Evolutionary conservation across 2,888 invertebrate genomes (phyloP).

Genomic region (Trachelus troglodyta): DNA sequence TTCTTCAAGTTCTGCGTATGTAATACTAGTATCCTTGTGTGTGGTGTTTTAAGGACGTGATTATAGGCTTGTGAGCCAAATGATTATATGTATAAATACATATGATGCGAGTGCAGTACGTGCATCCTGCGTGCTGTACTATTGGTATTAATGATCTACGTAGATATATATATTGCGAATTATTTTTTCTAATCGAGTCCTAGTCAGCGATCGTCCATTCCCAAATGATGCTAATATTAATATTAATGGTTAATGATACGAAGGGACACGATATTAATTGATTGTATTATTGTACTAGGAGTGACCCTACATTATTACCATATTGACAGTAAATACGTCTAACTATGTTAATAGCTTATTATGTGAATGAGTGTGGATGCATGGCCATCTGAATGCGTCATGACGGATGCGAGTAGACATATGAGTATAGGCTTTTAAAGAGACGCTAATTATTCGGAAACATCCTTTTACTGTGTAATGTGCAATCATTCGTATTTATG

Average conservation of each 20-base stretch:
- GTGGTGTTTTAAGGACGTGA: neutral
- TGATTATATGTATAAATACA: neutral
- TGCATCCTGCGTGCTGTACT: neutral
- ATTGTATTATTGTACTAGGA: neutral
- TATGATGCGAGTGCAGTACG: neutral
- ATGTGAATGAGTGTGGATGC: neutral
- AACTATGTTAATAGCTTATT: neutral
- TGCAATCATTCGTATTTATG: constrained; percentile 56
- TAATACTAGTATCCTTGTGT: neutral
- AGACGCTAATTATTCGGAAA: constrained; percentile 10
- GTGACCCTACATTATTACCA: neutral
- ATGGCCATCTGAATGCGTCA: neutral
- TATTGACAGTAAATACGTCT: neutral
- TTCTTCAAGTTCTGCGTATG: neutral
- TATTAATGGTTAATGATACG: neutral
- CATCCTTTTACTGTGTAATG: constrained; percentile 51
- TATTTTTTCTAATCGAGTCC: constrained; percentile 13
- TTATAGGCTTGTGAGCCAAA: neutral
- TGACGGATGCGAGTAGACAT: neutral
- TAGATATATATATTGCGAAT: constrained; percentile 13
- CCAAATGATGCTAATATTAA: neutral
- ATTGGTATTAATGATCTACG: neutral
- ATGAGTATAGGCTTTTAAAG: constrained; percentile 3
- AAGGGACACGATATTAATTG: neutral
- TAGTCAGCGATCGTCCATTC: neutral